Evolutionary conservation across 2,113 vertebrate species (phyloP).

Genomic region (Labeo catla): DNA sequence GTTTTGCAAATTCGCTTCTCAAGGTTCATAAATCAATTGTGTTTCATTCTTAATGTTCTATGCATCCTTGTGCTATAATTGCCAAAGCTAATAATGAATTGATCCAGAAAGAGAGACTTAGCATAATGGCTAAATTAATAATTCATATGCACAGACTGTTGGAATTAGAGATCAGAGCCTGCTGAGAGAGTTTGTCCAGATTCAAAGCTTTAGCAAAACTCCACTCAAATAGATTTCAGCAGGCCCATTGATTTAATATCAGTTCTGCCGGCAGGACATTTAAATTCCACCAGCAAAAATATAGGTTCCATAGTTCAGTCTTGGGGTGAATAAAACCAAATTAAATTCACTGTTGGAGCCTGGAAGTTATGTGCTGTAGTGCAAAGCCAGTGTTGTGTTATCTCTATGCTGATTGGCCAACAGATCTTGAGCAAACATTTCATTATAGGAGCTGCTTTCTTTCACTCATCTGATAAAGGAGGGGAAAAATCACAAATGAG

Average conservation of each 20-base stretch:
- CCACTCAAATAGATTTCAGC: conserved; percentile 35
- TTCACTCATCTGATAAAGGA: neutral
- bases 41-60: conserved; percentile 13
- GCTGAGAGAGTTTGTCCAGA: conserved; percentile 27
- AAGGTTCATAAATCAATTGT: conserved; percentile 18
- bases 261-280: conserved; percentile 4
- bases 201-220: conserved; percentile 45
- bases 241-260: conserved; percentile 41
- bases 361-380: neutral
- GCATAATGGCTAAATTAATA: conserved; percentile 49
- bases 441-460: conserved; percentile 6
- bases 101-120: conserved; percentile 34
- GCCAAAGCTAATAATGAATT: conserved; percentile 49
- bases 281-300: conserved; percentile 5
- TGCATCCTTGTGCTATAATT: conserved; percentile 31
- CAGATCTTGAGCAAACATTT: neutral
- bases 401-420: neutral
- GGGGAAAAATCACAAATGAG: neutral
- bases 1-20: neutral
- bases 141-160: conserved; percentile 49
- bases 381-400: neutral
- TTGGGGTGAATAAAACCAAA: neutral
- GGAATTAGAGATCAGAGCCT: conserved; percentile 44
- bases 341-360: conserved; percentile 1
- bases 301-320: conserved; percentile 19